Base-by-base conservation (phyloP, 2,113 vertebrate species). In the Cynoglossus semilaevis region DNA sequence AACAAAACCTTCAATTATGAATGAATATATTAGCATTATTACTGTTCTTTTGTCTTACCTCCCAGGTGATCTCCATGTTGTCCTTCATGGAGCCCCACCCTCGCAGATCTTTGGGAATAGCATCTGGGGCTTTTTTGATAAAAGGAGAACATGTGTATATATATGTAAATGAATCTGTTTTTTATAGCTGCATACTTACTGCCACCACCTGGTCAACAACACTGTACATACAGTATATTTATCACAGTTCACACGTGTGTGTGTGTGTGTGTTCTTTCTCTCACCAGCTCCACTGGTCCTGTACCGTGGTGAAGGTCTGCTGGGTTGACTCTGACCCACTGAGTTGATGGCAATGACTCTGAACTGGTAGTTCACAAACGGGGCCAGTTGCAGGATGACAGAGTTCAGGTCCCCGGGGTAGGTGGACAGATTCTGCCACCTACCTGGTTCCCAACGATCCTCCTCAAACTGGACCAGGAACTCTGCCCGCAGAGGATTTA, bases 41-140 rank as follows among this genome's bases (percentile, higher is more conserved):
- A 13, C 17, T 17, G 13, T 34, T 5, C 19, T 1, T 15, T 7
- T 15, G 9, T 44, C 79, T 91, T 79, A 99, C 97, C 61, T 92
- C 94, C 97, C 97, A 99, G 0, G 89, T 95, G 79, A 99, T 97
- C 84, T 97, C 94, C 96, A 99, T 99, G 67, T 96, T 99, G 86
- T 92, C 94, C 70, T 93, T 96, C 29, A 89, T 91, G 64, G 93
- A 92, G 36, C 97, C 97, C 63, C 87, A 91, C 11, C 95, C 97
- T 70, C 91, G 89, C 10, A 99, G 90, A 5, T 92, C 93, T 0
- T 80, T 78, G 1, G 95, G 96, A 41, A 94, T 91, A 22, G 89
- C 79, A 82, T 97, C 94, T 12, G 96, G 97, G 42, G 93, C 97
- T 99, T 79, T 68, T 91, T 91, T 46, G 47, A 52, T 2, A 29